Conservation (phyloP, 2,888 invertebrate genomes). For the Brachypterus glaber region DNA sequence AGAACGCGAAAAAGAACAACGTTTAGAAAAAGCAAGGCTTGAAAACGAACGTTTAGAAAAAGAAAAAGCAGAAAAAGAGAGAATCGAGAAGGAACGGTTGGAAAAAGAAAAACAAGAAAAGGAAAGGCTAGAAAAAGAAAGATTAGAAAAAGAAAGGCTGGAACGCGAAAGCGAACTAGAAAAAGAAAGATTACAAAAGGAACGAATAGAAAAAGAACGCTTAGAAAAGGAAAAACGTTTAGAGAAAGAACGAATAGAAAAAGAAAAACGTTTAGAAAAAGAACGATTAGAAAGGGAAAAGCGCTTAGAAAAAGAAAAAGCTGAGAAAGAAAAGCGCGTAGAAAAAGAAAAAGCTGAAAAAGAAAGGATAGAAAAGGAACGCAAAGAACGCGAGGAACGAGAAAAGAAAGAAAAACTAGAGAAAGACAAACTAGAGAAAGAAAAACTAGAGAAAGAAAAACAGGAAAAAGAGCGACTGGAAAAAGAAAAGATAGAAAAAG, state of each 20-base stretch:
- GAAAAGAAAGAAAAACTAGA: slow-evolving; percentile 32
- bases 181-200: slow-evolving; percentile 35
- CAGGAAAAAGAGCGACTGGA: slow-evolving; percentile 35
- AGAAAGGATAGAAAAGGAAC: slow-evolving; percentile 28
- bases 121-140: slow-evolving; percentile 37
- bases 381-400: slow-evolving; percentile 22
- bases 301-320: slow-evolving; percentile 32
- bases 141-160: slow-evolving; percentile 35
- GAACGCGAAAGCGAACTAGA: slow-evolving; percentile 29
- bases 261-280: slow-evolving; percentile 28
- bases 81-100: slow-evolving; percentile 36
- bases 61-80: slow-evolving; percentile 36
- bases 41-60: slow-evolving; percentile 34
- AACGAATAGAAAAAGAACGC: slow-evolving; percentile 36
- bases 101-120: slow-evolving; percentile 34
- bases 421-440: slow-evolving; percentile 32
- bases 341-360: slow-evolving; percentile 32
- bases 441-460: slow-evolving; percentile 33
- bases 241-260: slow-evolving; percentile 38
- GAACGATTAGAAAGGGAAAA: slow-evolving; percentile 34
- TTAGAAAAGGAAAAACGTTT: slow-evolving; percentile 38
- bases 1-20: slow-evolving; percentile 36
- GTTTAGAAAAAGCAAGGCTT: slow-evolving; percentile 35
- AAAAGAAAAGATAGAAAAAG: slow-evolving; percentile 38
- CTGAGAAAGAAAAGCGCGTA: slow-evolving; percentile 37